Evolutionary conservation across 2,113 vertebrate genomes (phyloP).

Genomic region (Cottus gobio): DNA sequence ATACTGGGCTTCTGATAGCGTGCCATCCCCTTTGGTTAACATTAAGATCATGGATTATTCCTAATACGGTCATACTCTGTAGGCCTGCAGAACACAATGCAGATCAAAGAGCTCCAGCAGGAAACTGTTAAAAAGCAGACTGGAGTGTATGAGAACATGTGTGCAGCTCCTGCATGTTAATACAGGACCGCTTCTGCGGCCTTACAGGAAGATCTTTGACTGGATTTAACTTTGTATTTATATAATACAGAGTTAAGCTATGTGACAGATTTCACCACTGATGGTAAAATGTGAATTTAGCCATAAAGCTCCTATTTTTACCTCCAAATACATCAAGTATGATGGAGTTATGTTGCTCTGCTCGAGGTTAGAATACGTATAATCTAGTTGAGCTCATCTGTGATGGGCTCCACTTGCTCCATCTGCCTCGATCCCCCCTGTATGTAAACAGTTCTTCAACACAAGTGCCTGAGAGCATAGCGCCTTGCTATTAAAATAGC

Average conservation of each 20-base stretch:
- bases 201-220: slow-evolving; percentile 3
- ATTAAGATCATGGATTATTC: slow-evolving; percentile 1
- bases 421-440: not conserved
- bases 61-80: not conserved
- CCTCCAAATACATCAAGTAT: not conserved
- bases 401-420: not conserved
- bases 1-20: not conserved
- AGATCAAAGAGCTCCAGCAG: slow-evolving; percentile 33
- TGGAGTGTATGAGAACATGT: slow-evolving; percentile 1
- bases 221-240: not conserved
- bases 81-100: not conserved
- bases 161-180: slow-evolving; percentile 30
- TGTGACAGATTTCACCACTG: not conserved
- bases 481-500: not conserved
- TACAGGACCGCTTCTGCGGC: not conserved
- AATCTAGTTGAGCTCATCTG: slow-evolving; percentile 20
- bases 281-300: slow-evolving; percentile 7
- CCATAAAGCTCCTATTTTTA: not conserved
- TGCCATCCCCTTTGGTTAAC: not conserved
- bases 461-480: not conserved
- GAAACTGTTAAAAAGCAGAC: not conserved
- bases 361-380: slow-evolving; percentile 24
- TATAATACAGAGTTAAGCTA: not conserved
- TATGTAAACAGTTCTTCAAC: slow-evolving; percentile 1
- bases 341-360: slow-evolving; percentile 11